A percentile compares a stretch with the other conserved stretches of the same genome.
These are phyloP conservation scores for Agrochola macilenta DNA, from an alignment of 2,888 invertebrate species.

Conservation along the genomic window DNA sequence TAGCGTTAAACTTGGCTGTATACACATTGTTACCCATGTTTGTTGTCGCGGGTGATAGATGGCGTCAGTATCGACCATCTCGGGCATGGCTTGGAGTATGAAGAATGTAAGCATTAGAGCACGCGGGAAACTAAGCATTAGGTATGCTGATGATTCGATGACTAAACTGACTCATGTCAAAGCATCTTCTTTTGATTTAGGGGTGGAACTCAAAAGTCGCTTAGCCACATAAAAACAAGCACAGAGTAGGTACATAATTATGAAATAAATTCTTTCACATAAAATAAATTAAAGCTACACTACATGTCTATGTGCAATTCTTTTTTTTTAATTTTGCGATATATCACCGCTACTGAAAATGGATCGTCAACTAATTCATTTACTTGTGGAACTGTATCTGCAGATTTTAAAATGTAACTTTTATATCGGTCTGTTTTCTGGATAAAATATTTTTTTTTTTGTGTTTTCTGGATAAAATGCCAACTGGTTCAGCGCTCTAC, in stretches of 20 bases:
- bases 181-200: background rate
- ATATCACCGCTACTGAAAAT: too few species aligned
- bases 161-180: background rate
- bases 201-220: background rate
- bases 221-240: background rate
- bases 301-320: too few species aligned
- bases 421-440: background rate
- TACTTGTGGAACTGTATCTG: too few species aligned
- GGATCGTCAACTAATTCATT: too few species aligned
- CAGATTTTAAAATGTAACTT: background rate
- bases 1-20: constrained; percentile 50
- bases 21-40: constrained; percentile 60
- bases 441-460: too few species aligned
- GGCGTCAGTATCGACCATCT: constrained; percentile 49
- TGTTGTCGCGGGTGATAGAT: constrained; percentile 61
- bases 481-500: background rate
- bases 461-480: background rate
- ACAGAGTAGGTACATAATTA: background rate
- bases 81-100: constrained; percentile 6
- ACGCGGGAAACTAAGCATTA: background rate
- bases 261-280: too few species aligned
- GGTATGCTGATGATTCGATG: background rate
- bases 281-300: too few species aligned
- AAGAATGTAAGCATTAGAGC: too few species aligned
- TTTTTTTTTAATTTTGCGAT: too few species aligned